Base-by-base conservation (phyloP, 1,140 invertebrate species). In the Orius insidiosus region DNA sequence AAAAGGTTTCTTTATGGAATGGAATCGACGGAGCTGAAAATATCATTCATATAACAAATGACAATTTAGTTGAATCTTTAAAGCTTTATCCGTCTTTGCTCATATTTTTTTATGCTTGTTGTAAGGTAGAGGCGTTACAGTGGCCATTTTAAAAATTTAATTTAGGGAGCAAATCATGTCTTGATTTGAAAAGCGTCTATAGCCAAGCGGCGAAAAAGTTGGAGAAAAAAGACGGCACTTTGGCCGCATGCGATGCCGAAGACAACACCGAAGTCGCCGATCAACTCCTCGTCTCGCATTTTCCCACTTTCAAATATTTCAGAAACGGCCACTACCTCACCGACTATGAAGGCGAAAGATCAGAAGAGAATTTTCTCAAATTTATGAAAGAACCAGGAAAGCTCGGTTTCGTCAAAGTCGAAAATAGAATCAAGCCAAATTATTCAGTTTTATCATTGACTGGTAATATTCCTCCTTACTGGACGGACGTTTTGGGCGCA, bases 301-400 rank as follows among this genome's bases (percentile, higher is more conserved):
- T 43, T n/a, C 41, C 41, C 5, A 31, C 41, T n/a, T 9, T 43
- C n/a, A 43, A 43, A 16, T 43, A 43, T 16, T 31, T 43, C 24
- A 24, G 31, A 43, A 31, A 24, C 14, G 41, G 41, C 7, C 10
- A 24, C 10, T 16, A 31, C 41, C 9, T 43, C 7, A 43, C n/a
- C 6, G 41, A 43, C 41, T 43, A 43, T 19, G 14, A n/a, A 16
- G 41, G 41, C 19, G 9, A 31, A n/a, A 9, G 41, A n/a, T 30
- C 8, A 30, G 41, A n/a, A 14, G 41, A 24, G 31, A 30, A 43
- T 31, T 30, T 43, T n/a, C 6, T 43, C 5, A n/a, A 18, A 10
- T 43, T 43, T 16, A 43, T 43, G 41, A 31, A 24, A 7, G 31
- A 43, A n/a, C 41, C 41, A 3, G 24, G 24, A 24, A 24, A 24